Base-by-base conservation (phyloP, 2,888 invertebrate species). In the Syrphus vitripennis region DNA sequence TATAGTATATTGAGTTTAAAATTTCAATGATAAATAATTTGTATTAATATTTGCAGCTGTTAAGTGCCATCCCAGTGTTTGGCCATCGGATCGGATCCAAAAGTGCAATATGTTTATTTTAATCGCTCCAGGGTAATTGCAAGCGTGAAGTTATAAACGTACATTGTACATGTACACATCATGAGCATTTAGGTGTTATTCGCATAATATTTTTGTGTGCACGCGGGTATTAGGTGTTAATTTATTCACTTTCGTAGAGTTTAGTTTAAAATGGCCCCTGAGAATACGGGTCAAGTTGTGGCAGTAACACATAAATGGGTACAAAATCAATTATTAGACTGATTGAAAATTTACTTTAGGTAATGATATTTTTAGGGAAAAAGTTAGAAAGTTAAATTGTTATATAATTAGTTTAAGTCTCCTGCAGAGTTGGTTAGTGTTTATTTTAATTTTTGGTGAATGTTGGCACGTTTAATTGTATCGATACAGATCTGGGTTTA, bases 11-110 rank as follows among this genome's bases (percentile, higher is more conserved):
- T 26, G 5, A 26, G 7, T 9, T 10, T 9, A 53, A 16, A 55
- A n/a, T 40, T 37, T 40, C 40, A 16, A 40, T 61, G 4, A 61
- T 61, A 24, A n/a, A 4, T 61, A 24, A 34, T 57, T 34, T 61
- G 4, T 61, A 61, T 61, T 61, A 61, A 61, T 61, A 61, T 61
- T 24, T 61, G 40, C 61, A 61, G 61, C 61, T 61, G 21, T 40
- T 61, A 40, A 40, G 40, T 61, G 61, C 40, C 26, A 40, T n/a
- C 37, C 24, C 40, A 4, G 61, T 61, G 40, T 61, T 61, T 61
- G 40, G 40, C 61, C 24, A 61, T 14, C 37, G 40, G 24, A 61
- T 40, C 16, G 4, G 4, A 57, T 34, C 19, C 21, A 14, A 61
- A 40, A 61, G 61, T 61, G 61, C 37, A 61, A 61, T 61, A 24